Evolutionary conservation across 2,888 invertebrate genomes (phyloP).

Genomic region (Chouioia cunea): DNA sequence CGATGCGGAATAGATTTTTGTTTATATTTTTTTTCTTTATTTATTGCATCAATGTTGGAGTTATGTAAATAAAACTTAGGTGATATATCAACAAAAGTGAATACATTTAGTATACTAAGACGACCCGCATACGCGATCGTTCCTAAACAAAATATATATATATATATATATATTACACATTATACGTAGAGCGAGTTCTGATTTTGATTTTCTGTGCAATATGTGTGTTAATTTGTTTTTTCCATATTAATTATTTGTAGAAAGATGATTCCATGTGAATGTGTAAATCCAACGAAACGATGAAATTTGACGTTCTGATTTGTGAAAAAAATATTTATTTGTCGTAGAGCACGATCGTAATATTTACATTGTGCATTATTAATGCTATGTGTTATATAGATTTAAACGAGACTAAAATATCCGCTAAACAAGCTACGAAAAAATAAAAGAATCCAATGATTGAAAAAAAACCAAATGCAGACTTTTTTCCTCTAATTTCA

Average conservation of each 20-base stretch:
- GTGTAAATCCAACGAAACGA: too few relatives aligned
- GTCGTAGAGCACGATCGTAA: not conserved
- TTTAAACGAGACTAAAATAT: constrained; percentile 9
- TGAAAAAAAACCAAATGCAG: too few relatives aligned
- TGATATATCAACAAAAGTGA: constrained; percentile 6
- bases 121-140: constrained; percentile 24
- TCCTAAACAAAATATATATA: constrained; percentile 24
- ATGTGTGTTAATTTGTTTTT: too few relatives aligned
- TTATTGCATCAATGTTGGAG: constrained; percentile 32
- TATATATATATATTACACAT: too few relatives aligned
- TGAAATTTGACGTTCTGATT: too few relatives aligned
- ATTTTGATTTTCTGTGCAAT: too few relatives aligned
- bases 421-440: constrained; percentile 14
- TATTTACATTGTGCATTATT: constrained; percentile 27
- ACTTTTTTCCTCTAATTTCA: too few relatives aligned
- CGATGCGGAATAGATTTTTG: not conserved
- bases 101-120: not conserved
- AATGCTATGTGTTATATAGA: constrained; percentile 17
- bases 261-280: too few relatives aligned
- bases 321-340: too few relatives aligned
- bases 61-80: constrained; percentile 36
- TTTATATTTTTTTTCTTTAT: constrained; percentile 3
- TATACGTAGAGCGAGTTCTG: too few relatives aligned
- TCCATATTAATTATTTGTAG: too few relatives aligned
- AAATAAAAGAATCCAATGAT: constrained; percentile 17